Evolutionary conservation across 1,140 invertebrate genomes (phyloP).

Genomic region (Lucilia sericata): DNA sequence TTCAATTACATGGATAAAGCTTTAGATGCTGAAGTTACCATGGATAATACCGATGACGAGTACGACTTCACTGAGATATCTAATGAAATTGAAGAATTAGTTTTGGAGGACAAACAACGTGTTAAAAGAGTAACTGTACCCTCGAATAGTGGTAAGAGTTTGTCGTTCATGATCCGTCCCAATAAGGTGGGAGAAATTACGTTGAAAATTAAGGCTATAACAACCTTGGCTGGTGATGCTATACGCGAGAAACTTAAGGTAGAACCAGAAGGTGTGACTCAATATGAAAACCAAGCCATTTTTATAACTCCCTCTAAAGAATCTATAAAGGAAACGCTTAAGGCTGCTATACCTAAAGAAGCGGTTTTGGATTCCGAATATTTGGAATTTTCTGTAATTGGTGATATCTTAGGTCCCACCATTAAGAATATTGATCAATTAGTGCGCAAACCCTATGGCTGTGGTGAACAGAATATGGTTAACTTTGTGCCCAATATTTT

Average conservation of each 20-base stretch:
- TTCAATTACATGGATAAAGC: slow-evolving; percentile 73
- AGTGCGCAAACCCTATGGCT: slow-evolving; percentile 88
- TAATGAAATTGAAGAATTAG: slow-evolving; percentile 69
- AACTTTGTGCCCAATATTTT: slow-evolving; percentile 95
- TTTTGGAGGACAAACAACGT: slow-evolving; percentile 73
- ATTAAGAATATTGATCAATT: slow-evolving; percentile 83
- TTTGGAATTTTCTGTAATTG: slow-evolving; percentile 80
- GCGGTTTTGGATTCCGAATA: slow-evolving; percentile 77
- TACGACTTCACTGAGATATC: slow-evolving; percentile 81
- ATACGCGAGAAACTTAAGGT: slow-evolving; percentile 79
- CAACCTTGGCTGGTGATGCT: slow-evolving; percentile 79
- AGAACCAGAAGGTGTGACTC: slow-evolving; percentile 83
- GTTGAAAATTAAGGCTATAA: slow-evolving; percentile 80
- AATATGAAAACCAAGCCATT: slow-evolving; percentile 81
- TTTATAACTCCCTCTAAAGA: slow-evolving; percentile 76
- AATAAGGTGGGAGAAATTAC: slow-evolving; percentile 80
- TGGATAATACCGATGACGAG: slow-evolving; percentile 83
- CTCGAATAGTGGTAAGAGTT: slow-evolving; percentile 77
- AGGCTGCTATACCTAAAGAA: slow-evolving; percentile 78
- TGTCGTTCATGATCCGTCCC: slow-evolving; percentile 86
- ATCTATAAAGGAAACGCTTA: slow-evolving; percentile 72
- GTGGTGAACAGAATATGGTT: slow-evolving; percentile 96
- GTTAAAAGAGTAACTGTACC: slow-evolving; percentile 76
- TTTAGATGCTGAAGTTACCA: slow-evolving; percentile 81
- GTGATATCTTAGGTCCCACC: slow-evolving; percentile 82